phyloP scores from a whole-genome alignment of 2,113 vertebrate species.

The Spea bombifrons region DNA sequence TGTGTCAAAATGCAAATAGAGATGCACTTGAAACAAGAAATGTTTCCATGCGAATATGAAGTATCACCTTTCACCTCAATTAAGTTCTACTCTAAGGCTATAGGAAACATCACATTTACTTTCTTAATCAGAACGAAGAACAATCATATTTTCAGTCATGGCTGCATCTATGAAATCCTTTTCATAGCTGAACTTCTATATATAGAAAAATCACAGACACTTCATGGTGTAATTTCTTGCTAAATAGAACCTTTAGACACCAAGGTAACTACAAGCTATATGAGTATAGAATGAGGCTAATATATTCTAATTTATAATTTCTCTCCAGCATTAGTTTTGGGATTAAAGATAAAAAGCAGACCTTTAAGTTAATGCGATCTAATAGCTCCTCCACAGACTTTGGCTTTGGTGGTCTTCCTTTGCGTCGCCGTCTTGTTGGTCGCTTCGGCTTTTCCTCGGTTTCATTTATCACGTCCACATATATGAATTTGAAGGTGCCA shows the following conservation, averaged over 20 bases:
- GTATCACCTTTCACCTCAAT: slow-evolving; percentile 6
- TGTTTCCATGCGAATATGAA: no score
- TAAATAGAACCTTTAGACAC: no score
- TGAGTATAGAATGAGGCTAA: no score
- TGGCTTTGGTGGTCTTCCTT: slow-evolving; percentile 87
- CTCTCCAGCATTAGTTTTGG: no score
- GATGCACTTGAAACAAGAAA: neutral
- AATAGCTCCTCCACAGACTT: slow-evolving; percentile 94
- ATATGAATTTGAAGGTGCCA: slow-evolving; percentile 98
- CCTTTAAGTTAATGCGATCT: slow-evolving; percentile 93
- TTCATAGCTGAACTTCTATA: no score
- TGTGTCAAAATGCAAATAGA: slow-evolving; percentile 49
- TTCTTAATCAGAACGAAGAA: neutral
- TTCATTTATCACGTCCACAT: slow-evolving; percentile 90
- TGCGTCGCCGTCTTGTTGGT: slow-evolving; percentile 80
- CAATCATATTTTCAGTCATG: no score
- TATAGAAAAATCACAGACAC: no score
- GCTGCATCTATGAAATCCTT: no score
- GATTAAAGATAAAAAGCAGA: slow-evolving; percentile 51
- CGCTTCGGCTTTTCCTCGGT: slow-evolving; percentile 93
- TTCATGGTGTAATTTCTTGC: no score
- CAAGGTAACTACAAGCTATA: no score
- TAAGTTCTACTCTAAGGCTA: neutral
- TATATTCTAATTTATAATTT: no score
- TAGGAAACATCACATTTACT: slow-evolving; percentile 11